Evolutionary conservation across 2,113 vertebrate species (phyloP), one percentile per base, ranked within the genome.

Genomic region (Emberiza fucata): DNA sequence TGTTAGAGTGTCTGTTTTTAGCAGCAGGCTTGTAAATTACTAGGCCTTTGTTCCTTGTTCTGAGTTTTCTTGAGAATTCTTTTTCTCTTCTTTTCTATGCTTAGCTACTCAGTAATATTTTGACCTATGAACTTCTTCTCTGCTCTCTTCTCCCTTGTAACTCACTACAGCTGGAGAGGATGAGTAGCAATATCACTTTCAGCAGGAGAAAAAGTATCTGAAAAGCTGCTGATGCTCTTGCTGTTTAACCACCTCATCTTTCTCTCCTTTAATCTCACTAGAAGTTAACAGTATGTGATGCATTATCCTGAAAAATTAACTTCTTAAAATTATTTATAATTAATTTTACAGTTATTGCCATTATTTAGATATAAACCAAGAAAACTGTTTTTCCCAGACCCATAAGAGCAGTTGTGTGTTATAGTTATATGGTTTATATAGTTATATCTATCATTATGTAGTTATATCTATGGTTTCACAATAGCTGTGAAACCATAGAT

Each of bases 11-110:
- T 70, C 92, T 83, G 33, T 23, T 90, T 90, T 79, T 53, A 91
- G 92, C 75, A 88, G 29, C 28, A 81, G 81, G 37, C 40, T 88
- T 88, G 86, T 81, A 86, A 86, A 82, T 93, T 92, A 72, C 73
- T 73, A 16, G 54, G 24, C 35, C 88, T 92, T 93, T 88, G 35
- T 86, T 93, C 64, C 47, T 35, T 63, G 51, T 31, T 86, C 76
- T 86, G 86, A 63, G 64, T 87, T 90, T 64, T 81, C 72, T 86
- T 84, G 23, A 77, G 79, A 28, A 18, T 35, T 40, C 37, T 56
- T 88, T 86, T 78, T 33, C 51, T 81, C 27, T 59, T 71, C 27
- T 66, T 69, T 71, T 92, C 56, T 51, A 9, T 72, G 39, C 45
- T 71, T 66, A 84, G 29, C 25, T 93, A 18, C 40, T 79, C 64